Conservation (phyloP, 2,888 invertebrate species). For the Corythucha ciliata region DNA sequence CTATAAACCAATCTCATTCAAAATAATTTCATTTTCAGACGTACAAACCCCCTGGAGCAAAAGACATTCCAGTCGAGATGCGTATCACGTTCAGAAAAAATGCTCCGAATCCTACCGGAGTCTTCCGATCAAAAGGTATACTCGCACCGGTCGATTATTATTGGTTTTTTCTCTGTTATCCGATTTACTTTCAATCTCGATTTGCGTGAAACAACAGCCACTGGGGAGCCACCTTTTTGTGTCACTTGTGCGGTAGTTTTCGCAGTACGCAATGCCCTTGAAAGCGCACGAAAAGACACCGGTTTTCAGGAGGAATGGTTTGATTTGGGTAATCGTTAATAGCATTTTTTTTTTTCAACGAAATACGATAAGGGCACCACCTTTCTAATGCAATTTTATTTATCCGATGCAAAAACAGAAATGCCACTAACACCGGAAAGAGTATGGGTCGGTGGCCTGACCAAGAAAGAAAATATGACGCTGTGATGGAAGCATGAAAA, state of each 20-base stretch:
- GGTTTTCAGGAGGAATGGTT: slow-evolving; percentile 49
- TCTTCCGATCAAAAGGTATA: slow-evolving; percentile 65
- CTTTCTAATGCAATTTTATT: not conserved
- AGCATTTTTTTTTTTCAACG: not conserved
- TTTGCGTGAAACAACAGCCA: slow-evolving; percentile 40
- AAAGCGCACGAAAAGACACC: slow-evolving; percentile 56
- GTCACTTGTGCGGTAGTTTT: slow-evolving; percentile 26
- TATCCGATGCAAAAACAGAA: slow-evolving; percentile 19
- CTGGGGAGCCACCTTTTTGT: slow-evolving; percentile 49
- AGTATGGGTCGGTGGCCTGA: slow-evolving; percentile 26
- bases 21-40: slow-evolving; percentile 41
- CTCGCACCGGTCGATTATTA: not conserved
- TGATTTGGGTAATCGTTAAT: slow-evolving; percentile 24
- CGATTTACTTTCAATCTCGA: not conserved
- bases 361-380: not conserved
- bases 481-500: not conserved
- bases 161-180: not conserved
- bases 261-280: slow-evolving; percentile 41
- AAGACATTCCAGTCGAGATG: slow-evolving; percentile 70
- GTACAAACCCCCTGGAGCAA: slow-evolving; percentile 66
- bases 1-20: not conserved
- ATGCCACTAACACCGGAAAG: slow-evolving; percentile 25
- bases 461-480: slow-evolving; percentile 19
- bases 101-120: slow-evolving; percentile 55
- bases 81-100: slow-evolving; percentile 59